Evolutionary conservation across 2,888 invertebrate species (phyloP).

Genomic region (Microchrysa polita): DNA sequence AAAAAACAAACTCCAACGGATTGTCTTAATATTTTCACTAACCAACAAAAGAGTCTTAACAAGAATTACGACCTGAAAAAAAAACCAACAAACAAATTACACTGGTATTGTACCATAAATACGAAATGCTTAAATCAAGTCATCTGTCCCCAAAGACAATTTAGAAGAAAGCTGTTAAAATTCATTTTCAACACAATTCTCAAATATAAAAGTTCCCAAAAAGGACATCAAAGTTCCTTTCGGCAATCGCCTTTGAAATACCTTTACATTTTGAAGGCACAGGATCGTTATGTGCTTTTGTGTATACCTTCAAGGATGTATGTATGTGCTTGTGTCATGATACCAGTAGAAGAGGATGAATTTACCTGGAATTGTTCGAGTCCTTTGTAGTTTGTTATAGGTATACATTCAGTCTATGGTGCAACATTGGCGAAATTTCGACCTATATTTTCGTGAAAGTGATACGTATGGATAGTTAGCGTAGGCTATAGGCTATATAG

Average conservation of each 20-base stretch:
- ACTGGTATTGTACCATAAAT: not conserved
- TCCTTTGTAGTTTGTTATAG: too few relatives aligned
- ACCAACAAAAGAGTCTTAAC: slow-evolving; percentile 17
- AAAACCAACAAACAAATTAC: slow-evolving; percentile 27
- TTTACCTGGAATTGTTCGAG: slow-evolving; percentile 4
- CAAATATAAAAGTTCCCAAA: not conserved
- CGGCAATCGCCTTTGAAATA: too few relatives aligned
- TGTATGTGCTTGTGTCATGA: not conserved
- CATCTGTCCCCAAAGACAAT: slow-evolving; percentile 21
- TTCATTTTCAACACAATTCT: slow-evolving; percentile 14
- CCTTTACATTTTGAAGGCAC: not conserved
- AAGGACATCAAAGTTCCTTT: not conserved
- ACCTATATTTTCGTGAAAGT: slow-evolving; percentile 27
- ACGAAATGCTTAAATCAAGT: slow-evolving; percentile 33
- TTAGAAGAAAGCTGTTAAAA: slow-evolving; percentile 27
- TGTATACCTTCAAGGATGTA: slow-evolving; percentile 6
- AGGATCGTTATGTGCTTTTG: not conserved
- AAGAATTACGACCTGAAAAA: not conserved
- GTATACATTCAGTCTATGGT: not conserved
- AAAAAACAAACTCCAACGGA: not conserved
- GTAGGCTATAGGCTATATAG: too few relatives aligned
- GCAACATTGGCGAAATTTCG: slow-evolving; percentile 33
- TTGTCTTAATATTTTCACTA: not conserved
- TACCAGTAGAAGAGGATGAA: slow-evolving; percentile 1
- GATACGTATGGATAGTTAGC: too few relatives aligned